Evolutionary conservation across 2,888 invertebrate genomes (phyloP).

Genomic region (Homarus gammarus): DNA sequence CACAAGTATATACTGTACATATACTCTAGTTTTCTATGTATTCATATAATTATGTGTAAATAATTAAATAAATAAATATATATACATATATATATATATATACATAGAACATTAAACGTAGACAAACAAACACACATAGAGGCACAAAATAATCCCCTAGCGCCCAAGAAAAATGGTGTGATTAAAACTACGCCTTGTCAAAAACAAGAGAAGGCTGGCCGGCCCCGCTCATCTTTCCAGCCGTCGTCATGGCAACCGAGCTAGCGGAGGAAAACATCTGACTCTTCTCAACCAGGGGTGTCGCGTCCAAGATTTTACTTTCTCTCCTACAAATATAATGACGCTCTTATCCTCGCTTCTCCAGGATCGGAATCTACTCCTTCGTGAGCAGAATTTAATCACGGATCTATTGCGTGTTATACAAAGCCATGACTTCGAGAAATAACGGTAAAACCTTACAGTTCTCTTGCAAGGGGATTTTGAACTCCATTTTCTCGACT

Average conservation of each 20-base stretch:
- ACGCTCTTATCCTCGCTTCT: constrained; percentile 13
- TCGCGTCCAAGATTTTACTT: constrained; percentile 66
- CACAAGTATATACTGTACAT: neutral
- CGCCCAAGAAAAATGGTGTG: constrained; percentile 53
- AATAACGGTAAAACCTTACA: constrained; percentile 13
- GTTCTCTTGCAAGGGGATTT: constrained; percentile 64
- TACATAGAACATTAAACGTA: constrained; percentile 9
- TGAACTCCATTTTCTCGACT: constrained; percentile 69
- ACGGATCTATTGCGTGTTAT: constrained; percentile 14
- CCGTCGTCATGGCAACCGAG: constrained; percentile 64
- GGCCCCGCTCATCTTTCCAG: constrained; percentile 68
- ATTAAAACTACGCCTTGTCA: constrained; percentile 70
- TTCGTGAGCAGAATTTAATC: constrained; percentile 35
- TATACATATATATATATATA: neutral
- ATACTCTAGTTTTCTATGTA: neutral
- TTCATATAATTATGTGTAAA: neutral
- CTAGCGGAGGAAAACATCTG: constrained; percentile 67
- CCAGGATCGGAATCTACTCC: neutral
- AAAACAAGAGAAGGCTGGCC: constrained; percentile 69
- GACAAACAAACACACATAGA: constrained; percentile 39
- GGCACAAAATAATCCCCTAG: constrained; percentile 52
- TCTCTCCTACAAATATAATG: constrained; percentile 35
- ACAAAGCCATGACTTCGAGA: neutral
- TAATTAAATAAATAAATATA: neutral
- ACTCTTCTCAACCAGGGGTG: constrained; percentile 68